Evolutionary conservation across 2,888 invertebrate species (phyloP), one percentile per base, ranked within the genome.

Genomic region (Melanostoma mellinum): DNA sequence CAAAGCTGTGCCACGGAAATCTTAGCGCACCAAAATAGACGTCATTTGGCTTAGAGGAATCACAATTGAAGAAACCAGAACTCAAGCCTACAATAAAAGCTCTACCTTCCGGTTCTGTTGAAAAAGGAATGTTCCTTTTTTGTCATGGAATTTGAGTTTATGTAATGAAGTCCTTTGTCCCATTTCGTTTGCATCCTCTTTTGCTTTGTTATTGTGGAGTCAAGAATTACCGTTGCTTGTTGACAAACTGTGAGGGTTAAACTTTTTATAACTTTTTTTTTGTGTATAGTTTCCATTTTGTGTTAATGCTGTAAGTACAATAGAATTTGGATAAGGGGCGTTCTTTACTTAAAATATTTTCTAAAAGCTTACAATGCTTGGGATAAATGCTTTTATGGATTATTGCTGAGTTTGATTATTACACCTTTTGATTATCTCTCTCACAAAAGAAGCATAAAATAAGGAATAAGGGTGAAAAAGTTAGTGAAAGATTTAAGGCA

Each of bases 81-180:
- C 38, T 50, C 56, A 50, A 71, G 63, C 77, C 71, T 72, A 72
- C 60, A 60, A 78, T 46, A 78, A 78, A 58, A 52, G 60, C 50
- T 60, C 46, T 68, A 68, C 68, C 67, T 58, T 72, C 63, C 44
- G 58, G 44, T 20, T 36, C 9, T 44, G 44, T 50, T 48, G 30
- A 3, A 3, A 50, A 55, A 68, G 35, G 63, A 46, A 60, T 35
- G 46, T 38, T 50, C 40, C 50, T 38, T 40, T 10, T 65, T 56
- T 20, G 55, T 36, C 65, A 46, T 67, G 6, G 3, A 44, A 44
- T 48, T 48, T 36, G 44, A 72, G 63, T 72, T 78, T 71, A 53
- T 78, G 56, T 65, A 78, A 72, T 72, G 72, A 78, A 78, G 65
- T 58, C 56, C 65, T 78, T 72, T 78, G 72, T 65, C 42, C 65